phyloP scores from a whole-genome alignment of 2,888 invertebrate species.

The Tholera decimalis region DNA sequence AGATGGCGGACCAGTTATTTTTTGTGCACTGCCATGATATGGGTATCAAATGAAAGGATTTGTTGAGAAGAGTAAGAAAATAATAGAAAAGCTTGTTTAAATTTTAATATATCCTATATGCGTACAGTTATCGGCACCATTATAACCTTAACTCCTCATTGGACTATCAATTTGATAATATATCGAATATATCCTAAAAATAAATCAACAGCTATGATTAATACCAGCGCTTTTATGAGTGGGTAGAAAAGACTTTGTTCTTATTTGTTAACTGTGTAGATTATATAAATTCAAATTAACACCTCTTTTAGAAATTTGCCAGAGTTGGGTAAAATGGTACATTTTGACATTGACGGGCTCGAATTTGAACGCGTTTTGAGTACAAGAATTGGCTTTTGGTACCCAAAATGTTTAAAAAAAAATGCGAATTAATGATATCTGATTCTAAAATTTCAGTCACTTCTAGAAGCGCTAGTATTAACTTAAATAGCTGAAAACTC shows the following conservation, averaged over 20 bases:
- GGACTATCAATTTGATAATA: constrained; percentile 19
- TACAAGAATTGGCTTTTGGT: no score
- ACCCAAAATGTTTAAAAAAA: no score
- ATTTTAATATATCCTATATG: constrained; percentile 20
- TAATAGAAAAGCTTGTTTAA: background rate
- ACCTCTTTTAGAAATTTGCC: background rate
- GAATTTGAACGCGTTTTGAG: no score
- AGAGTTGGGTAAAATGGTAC: background rate
- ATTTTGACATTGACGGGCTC: no score
- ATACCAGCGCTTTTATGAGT: constrained; percentile 11
- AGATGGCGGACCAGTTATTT: no score
- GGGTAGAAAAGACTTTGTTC: background rate
- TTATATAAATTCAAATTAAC: background rate
- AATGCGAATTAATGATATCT: background rate
- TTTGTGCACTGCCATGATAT: no score
- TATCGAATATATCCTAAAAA: constrained; percentile 21
- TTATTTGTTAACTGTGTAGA: no score
- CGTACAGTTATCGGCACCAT: constrained; percentile 7
- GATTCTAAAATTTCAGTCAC: background rate
- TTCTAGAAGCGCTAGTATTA: constrained; percentile 26
- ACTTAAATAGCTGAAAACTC: background rate
- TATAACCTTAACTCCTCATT: constrained; percentile 21
- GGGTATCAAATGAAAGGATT: no score
- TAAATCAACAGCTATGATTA: constrained; percentile 5
- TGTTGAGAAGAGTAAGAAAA: no score